Evolutionary conservation across 2,888 invertebrate species (phyloP).

Genomic region (Zaprionus obscuricornis): DNA sequence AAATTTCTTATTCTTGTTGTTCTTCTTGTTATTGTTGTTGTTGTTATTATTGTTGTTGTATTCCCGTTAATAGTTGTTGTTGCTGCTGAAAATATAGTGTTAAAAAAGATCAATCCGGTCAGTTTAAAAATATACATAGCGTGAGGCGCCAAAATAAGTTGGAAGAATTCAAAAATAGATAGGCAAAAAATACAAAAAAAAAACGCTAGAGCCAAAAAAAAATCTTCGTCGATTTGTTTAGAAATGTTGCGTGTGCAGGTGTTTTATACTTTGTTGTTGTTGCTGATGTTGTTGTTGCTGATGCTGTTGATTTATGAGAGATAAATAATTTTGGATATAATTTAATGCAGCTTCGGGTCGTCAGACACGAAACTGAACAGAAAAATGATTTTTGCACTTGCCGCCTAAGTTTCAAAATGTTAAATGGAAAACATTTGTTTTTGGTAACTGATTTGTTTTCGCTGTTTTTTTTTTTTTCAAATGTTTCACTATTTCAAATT

Average conservation of each 20-base stretch:
- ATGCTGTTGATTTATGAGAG: constrained; percentile 29
- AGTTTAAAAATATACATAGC: constrained; percentile 74
- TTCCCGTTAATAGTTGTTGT: constrained; percentile 19
- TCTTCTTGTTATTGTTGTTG: neutral
- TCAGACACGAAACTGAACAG: constrained; percentile 44
- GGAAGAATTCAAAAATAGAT: too few relatives aligned
- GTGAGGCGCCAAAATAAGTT: too few relatives aligned
- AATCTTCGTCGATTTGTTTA: constrained; percentile 50
- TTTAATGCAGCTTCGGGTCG: constrained; percentile 45
- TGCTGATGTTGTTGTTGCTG: too few relatives aligned
- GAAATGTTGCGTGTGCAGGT: constrained; percentile 52
- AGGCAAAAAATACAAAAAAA: too few relatives aligned
- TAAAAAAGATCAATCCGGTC: constrained; percentile 60
- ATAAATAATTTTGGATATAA: constrained; percentile 29
- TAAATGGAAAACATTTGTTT: constrained; percentile 64
- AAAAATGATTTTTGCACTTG: constrained; percentile 70
- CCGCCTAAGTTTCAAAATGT: constrained; percentile 51
- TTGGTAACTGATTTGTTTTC: constrained; percentile 38
- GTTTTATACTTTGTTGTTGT: constrained; percentile 54
- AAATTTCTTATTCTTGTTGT: constrained; percentile 4
- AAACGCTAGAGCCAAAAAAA: constrained; percentile 40
- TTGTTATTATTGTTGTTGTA: neutral
- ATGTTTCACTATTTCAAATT: constrained; percentile 27
- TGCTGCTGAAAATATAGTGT: constrained; percentile 57
- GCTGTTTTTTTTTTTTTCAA: constrained; percentile 23